Evolutionary conservation across 1,140 invertebrate genomes (phyloP).

Genomic region (Heliconius himera): DNA sequence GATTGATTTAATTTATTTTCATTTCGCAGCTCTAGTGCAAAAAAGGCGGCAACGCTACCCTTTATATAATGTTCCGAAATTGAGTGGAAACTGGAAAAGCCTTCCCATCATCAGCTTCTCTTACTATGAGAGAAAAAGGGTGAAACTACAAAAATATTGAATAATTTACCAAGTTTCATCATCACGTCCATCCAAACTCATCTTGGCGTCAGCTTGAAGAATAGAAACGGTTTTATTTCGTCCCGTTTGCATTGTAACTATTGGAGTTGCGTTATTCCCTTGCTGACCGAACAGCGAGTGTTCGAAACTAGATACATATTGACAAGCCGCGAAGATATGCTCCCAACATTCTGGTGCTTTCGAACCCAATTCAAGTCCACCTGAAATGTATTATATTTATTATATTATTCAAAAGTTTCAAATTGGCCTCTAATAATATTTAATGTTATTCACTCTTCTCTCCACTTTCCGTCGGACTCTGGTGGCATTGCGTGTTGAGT

Average conservation of each 20-base stretch:
- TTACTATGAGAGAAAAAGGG: too few species aligned
- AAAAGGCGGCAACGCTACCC: too few species aligned
- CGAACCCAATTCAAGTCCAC: slow-evolving; percentile 93
- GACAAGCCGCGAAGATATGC: slow-evolving; percentile 94
- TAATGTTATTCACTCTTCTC: too few species aligned
- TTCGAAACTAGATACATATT: slow-evolving; percentile 95
- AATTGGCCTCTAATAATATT: too few species aligned
- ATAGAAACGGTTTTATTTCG: slow-evolving; percentile 82
- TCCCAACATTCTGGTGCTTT: slow-evolving; percentile 96
- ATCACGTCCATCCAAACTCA: slow-evolving; percentile 83
- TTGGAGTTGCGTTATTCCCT: slow-evolving; percentile 74
- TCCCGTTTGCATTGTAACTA: slow-evolving; percentile 76
- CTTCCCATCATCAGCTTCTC: too few species aligned
- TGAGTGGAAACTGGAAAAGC: too few species aligned
- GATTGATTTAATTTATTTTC: too few species aligned
- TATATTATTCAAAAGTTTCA: too few species aligned
- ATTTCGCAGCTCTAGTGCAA: too few species aligned
- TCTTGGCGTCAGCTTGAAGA: slow-evolving; percentile 75
- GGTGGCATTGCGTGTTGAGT: too few species aligned
- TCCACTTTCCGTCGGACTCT: too few species aligned
- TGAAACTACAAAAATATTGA: neutral
- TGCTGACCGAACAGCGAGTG: slow-evolving; percentile 90
- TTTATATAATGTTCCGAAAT: too few species aligned
- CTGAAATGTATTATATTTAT: slow-evolving; percentile 64
- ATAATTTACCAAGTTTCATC: slow-evolving; percentile 87